These are phyloP conservation scores for Haliclona indistincta DNA, from an alignment of 37 sponge, comb jelly and placozoan species.

Conservation along the genomic window DNA sequence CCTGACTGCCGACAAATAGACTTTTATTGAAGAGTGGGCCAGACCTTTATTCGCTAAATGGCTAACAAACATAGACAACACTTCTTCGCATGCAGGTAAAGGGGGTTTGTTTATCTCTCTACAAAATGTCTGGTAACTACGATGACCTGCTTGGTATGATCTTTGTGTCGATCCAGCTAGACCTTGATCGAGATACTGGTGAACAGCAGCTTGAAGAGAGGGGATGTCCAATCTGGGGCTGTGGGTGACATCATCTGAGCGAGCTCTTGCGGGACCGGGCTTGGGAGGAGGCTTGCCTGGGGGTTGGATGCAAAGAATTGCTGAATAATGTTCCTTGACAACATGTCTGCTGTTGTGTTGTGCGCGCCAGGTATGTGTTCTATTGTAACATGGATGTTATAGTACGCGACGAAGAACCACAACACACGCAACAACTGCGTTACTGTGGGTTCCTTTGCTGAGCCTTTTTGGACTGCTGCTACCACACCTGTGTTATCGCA, in stretches of 20 bases:
- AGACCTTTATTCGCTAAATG: conserved; percentile 21
- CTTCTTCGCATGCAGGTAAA: background rate
- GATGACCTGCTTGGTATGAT: conserved; percentile 27
- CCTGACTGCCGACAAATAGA: conserved; percentile 31
- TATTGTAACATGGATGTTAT: background rate
- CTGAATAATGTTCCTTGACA: conserved; percentile 3
- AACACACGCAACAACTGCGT: conserved; percentile 20
- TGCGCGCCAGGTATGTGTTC: conserved; percentile 7
- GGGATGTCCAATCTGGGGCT: background rate
- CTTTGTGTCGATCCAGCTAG: conserved; percentile 37
- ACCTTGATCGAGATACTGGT: background rate
- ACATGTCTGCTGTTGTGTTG: conserved; percentile 14
- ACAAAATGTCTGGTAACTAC: conserved; percentile 33
- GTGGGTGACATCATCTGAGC: background rate
- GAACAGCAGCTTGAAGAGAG: background rate
- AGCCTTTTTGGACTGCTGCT: background rate
- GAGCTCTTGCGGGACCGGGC: background rate
- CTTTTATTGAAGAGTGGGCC: conserved; percentile 14
- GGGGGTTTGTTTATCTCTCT: background rate
- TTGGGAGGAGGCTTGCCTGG: background rate
- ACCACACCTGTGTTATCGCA: conserved; percentile 43
- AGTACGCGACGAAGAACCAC: background rate
- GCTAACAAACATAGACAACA: conserved; percentile 9
- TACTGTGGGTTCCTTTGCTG: background rate
- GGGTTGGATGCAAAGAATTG: conserved; percentile 16